Evolutionary conservation across 2,797 vertebrate genomes (phyloP).

Genomic region (Atherinosoma microstoma): DNA sequence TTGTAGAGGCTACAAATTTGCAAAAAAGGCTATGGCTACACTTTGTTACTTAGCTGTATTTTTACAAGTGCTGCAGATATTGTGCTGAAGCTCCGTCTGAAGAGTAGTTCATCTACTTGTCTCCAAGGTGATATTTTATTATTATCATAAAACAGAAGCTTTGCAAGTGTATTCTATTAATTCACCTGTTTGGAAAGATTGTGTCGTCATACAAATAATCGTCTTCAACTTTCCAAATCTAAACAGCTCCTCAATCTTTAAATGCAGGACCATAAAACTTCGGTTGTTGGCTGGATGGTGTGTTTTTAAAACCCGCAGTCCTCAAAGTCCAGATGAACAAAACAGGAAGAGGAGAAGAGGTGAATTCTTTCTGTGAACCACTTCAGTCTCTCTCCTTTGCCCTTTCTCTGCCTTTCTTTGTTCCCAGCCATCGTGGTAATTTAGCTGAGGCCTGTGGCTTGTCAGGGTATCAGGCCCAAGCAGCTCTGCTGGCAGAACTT

Average conservation of each 20-base stretch:
- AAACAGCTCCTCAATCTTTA: not conserved
- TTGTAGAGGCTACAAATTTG: constrained; percentile 16
- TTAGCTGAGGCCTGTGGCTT: constrained; percentile 56
- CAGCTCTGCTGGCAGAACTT: constrained; percentile 64
- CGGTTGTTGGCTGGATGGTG: not conserved
- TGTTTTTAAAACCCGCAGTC: not conserved
- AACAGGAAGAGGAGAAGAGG: constrained; percentile 24
- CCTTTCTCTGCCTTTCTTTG: constrained; percentile 35
- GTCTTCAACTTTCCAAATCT: constrained; percentile 1
- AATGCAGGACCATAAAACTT: not conserved
- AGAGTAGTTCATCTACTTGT: constrained; percentile 34
- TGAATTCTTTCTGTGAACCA: constrained; percentile 36
- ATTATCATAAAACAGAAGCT: not conserved
- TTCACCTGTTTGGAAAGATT: not conserved
- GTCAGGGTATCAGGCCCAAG: constrained; percentile 52
- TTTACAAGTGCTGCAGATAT: constrained; percentile 44
- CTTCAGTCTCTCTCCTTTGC: constrained; percentile 18
- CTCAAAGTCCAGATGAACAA: constrained; percentile 16
- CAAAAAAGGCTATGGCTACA: constrained; percentile 22
- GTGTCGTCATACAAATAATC: not conserved
- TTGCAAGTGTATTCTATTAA: constrained; percentile 8
- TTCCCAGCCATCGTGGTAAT: constrained; percentile 35
- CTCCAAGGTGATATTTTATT: constrained; percentile 47
- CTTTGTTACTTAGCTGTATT: constrained; percentile 46
- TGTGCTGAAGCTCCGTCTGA: constrained; percentile 8